These are phyloP conservation scores for Oostethus manadensis DNA, from an alignment of 2,113 vertebrate species.

Conservation along the genomic window DNA sequence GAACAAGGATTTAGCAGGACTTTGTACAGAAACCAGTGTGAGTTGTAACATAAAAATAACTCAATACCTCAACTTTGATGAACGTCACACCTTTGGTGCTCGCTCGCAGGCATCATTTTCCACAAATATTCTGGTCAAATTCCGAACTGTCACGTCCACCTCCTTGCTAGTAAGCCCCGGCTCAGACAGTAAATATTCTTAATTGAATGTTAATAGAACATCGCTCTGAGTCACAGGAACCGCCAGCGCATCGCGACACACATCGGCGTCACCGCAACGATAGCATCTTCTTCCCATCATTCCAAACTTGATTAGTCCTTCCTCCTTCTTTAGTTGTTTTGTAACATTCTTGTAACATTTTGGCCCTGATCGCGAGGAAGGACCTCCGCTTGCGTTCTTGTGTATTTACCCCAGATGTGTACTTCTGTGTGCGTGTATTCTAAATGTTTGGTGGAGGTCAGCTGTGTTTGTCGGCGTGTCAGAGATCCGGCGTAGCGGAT, in stretches of 20 bases:
- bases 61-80: too few relatives aligned
- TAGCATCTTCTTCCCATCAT: constrained; percentile 34
- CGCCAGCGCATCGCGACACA: constrained; percentile 19
- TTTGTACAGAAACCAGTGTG: too few relatives aligned
- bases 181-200: constrained; percentile 7
- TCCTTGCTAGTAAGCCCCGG: neutral
- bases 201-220: constrained; percentile 14
- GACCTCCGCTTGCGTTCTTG: constrained; percentile 12
- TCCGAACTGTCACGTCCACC: neutral
- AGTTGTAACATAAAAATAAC: too few relatives aligned
- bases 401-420: constrained; percentile 43
- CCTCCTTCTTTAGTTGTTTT: constrained; percentile 8
- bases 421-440: constrained; percentile 33
- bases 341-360: constrained; percentile 11
- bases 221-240: constrained; percentile 18
- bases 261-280: constrained; percentile 11
- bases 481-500: too few relatives aligned
- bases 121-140: too few relatives aligned
- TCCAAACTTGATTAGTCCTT: constrained; percentile 1
- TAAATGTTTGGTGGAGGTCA: constrained; percentile 54
- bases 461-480: constrained; percentile 36
- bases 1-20: too few relatives aligned
- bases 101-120: too few relatives aligned
- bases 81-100: too few relatives aligned
- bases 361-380: neutral